Evolutionary conservation across 2,113 vertebrate genomes (phyloP).

Genomic region (Nipponia nippon): DNA sequence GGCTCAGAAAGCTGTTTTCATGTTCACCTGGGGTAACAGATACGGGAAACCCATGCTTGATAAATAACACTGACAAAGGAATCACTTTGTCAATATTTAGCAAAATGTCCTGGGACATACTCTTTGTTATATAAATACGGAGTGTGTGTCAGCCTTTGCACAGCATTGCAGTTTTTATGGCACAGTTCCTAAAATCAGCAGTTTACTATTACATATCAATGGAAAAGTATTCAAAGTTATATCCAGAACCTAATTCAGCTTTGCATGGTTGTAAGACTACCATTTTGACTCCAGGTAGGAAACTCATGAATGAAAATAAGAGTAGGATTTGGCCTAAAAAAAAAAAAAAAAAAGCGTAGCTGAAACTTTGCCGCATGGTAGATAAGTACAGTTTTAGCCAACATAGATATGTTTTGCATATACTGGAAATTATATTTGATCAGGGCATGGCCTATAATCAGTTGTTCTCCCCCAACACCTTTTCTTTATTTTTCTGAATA

Average conservation of each 20-base stretch:
- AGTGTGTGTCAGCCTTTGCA: neutral
- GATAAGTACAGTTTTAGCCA: neutral
- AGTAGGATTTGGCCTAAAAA: neutral
- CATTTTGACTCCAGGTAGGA: neutral
- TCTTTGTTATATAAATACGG: neutral
- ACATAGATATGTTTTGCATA: neutral
- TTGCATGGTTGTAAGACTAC: neutral
- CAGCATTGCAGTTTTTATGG: neutral
- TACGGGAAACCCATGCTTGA: neutral
- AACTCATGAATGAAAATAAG: neutral
- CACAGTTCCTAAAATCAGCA: neutral
- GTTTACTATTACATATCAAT: neutral
- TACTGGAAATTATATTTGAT: neutral
- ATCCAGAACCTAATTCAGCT: neutral
- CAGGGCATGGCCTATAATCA: neutral
- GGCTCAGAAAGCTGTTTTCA: neutral
- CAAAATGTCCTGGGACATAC: neutral
- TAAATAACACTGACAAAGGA: neutral
- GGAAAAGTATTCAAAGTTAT: neutral
- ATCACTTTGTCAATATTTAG: neutral
- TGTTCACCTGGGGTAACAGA: neutral
- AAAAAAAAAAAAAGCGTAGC: neutral
- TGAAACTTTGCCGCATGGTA: neutral
- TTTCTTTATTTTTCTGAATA: neutral
- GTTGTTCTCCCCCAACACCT: neutral